Evolutionary conservation across 2,797 vertebrate species (phyloP).

Genomic region (Alauda arvensis): DNA sequence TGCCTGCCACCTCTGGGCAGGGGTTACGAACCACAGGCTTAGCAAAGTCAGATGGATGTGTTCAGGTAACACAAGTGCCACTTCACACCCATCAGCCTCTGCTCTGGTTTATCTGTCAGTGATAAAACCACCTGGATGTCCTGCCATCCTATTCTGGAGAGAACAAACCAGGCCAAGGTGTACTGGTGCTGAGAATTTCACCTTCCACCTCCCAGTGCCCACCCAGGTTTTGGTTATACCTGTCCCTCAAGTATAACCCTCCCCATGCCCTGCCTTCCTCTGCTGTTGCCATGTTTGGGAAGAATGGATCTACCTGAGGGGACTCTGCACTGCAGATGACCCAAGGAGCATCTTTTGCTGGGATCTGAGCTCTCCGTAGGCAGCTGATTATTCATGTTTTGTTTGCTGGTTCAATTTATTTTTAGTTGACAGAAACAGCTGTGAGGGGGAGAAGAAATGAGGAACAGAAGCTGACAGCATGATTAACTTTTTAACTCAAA

Average conservation of each 20-base stretch:
- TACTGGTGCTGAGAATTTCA: neutral
- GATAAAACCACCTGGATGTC: neutral
- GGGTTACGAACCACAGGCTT: neutral
- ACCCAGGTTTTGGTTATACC: neutral
- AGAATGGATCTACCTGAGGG: neutral
- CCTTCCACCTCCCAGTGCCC: neutral
- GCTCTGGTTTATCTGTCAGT: neutral
- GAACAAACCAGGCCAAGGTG: neutral
- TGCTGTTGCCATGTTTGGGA: neutral
- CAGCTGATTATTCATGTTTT: constrained; percentile 1
- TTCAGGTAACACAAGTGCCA: neutral
- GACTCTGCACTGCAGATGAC: neutral
- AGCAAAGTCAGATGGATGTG: accelerated
- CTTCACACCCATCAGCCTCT: neutral
- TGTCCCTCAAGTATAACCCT: neutral
- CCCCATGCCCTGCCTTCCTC: neutral
- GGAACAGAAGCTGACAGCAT: neutral
- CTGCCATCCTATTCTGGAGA: neutral
- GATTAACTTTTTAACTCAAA: constrained; percentile 26
- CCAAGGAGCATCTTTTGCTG: neutral
- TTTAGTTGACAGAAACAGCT: constrained; percentile 46
- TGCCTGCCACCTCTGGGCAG: neutral
- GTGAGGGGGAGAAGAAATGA: constrained; percentile 34
- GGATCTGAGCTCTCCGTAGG: neutral
- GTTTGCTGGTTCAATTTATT: constrained; percentile 8